These are phyloP conservation scores for Exocentrus adspersus DNA, from an alignment of 2,888 invertebrate genomes.

Conservation along the genomic window DNA sequence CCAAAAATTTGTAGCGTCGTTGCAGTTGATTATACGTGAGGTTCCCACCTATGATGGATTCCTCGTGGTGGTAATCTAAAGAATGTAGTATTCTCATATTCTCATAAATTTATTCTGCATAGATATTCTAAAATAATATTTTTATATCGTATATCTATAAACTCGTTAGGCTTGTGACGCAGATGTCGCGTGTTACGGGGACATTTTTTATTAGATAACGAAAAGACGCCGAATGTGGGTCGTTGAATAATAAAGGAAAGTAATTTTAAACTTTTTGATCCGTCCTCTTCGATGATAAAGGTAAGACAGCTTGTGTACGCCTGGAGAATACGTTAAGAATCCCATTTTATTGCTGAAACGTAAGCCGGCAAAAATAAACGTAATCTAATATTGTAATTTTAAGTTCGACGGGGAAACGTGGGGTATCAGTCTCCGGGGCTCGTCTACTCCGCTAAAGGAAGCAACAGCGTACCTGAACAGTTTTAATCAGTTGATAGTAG, in stretches of 20 bases:
- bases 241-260: conserved; percentile 1
- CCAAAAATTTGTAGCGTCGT: too few relatives aligned
- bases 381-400: conserved; percentile 1
- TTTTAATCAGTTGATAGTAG: too few relatives aligned
- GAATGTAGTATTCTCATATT: too few relatives aligned
- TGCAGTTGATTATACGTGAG: too few relatives aligned
- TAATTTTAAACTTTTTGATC: conserved; percentile 3
- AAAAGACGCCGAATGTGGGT: not conserved
- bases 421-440: not conserved
- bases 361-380: not conserved
- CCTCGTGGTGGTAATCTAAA: too few relatives aligned
- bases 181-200: not conserved
- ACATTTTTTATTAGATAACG: not conserved
- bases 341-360: not conserved
- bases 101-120: too few relatives aligned
- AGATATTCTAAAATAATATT: too few relatives aligned
- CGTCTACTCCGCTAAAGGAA: too few relatives aligned
- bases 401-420: not conserved
- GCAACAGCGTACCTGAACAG: too few relatives aligned
- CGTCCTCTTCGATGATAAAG: conserved; percentile 1
- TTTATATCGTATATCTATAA: too few relatives aligned
- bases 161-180: not conserved
- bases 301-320: conserved; percentile 3
- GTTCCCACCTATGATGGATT: too few relatives aligned
- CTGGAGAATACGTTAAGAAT: not conserved